Evolutionary conservation across 2,113 vertebrate genomes (phyloP).

Genomic region (Brachirus orientalis): DNA sequence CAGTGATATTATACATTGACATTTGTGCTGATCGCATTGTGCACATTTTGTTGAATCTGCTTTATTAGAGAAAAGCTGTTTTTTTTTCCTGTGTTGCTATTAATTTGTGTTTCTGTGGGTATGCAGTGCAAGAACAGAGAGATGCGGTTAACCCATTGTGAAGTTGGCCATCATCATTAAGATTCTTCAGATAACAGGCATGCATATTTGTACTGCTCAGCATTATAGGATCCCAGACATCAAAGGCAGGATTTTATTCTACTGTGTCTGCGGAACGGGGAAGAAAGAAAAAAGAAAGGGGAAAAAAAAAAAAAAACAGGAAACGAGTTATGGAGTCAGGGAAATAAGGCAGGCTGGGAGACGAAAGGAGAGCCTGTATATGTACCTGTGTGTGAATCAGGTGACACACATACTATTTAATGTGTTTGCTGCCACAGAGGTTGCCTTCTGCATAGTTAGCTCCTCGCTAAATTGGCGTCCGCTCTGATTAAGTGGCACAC

Average conservation of each 20-base stretch:
- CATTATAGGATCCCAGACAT: slow-evolving; percentile 80
- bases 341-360: slow-evolving; percentile 56
- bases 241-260: slow-evolving; percentile 76
- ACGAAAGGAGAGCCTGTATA: slow-evolving; percentile 29
- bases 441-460: slow-evolving; percentile 69
- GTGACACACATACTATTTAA: slow-evolving; percentile 50
- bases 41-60: slow-evolving; percentile 77
- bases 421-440: slow-evolving; percentile 53
- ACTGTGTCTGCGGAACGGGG: slow-evolving; percentile 63
- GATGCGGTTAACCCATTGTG: slow-evolving; percentile 78
- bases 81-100: slow-evolving; percentile 60
- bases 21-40: slow-evolving; percentile 79
- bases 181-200: slow-evolving; percentile 81
- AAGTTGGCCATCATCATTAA: slow-evolving; percentile 81
- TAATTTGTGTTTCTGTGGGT: slow-evolving; percentile 77
- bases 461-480: slow-evolving; percentile 64
- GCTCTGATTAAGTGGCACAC: slow-evolving; percentile 77
- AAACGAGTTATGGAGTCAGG: slow-evolving; percentile 53
- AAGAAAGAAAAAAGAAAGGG: neutral
- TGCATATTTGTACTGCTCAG: slow-evolving; percentile 79
- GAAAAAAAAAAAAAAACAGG: slow-evolving; percentile 29
- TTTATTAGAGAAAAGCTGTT: slow-evolving; percentile 72
- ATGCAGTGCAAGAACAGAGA: slow-evolving; percentile 70
- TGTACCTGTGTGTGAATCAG: slow-evolving; percentile 30
- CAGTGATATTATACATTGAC: slow-evolving; percentile 72